Evolutionary conservation across 2,888 invertebrate genomes (phyloP).

Genomic region (Temnothorax ravouxi): DNA sequence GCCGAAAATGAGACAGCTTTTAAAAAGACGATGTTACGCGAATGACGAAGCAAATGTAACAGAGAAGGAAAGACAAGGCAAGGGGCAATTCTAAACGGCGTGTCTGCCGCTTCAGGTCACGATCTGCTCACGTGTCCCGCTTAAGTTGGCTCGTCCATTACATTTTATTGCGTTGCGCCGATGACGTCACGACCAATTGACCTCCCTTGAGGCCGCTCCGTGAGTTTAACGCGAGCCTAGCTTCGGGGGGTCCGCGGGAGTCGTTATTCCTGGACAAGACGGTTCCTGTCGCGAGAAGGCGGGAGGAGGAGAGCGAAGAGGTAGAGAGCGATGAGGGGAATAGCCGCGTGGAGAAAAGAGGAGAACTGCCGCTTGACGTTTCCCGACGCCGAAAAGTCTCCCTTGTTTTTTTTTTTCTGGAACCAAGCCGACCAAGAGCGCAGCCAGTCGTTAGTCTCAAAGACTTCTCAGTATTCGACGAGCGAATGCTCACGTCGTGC

Average conservation of each 20-base stretch:
- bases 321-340: neutral
- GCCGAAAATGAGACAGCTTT: slow-evolving; percentile 20
- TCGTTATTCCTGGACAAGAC: slow-evolving; percentile 77
- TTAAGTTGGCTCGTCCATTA: slow-evolving; percentile 72
- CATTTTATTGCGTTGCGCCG: slow-evolving; percentile 76
- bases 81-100: slow-evolving; percentile 56
- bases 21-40: slow-evolving; percentile 29
- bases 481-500: slow-evolving; percentile 56
- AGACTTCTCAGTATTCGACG: slow-evolving; percentile 72
- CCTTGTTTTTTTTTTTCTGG: slow-evolving; percentile 72
- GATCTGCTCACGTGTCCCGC: slow-evolving; percentile 72
- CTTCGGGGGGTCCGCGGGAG: slow-evolving; percentile 69
- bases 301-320: slow-evolving; percentile 7
- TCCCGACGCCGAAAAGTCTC: slow-evolving; percentile 73
- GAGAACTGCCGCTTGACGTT: slow-evolving; percentile 50
- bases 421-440: slow-evolving; percentile 67
- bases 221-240: slow-evolving; percentile 75
- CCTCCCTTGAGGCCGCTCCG: slow-evolving; percentile 74
- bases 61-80: slow-evolving; percentile 2
- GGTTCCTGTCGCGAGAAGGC: slow-evolving; percentile 53
- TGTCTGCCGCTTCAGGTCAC: slow-evolving; percentile 70
- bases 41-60: neutral
- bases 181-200: slow-evolving; percentile 80
- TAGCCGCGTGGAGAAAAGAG: slow-evolving; percentile 28
- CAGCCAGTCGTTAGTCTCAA: slow-evolving; percentile 70